Conservation (phyloP, 2,888 invertebrate species). For the Branchellion lobata region DNA sequence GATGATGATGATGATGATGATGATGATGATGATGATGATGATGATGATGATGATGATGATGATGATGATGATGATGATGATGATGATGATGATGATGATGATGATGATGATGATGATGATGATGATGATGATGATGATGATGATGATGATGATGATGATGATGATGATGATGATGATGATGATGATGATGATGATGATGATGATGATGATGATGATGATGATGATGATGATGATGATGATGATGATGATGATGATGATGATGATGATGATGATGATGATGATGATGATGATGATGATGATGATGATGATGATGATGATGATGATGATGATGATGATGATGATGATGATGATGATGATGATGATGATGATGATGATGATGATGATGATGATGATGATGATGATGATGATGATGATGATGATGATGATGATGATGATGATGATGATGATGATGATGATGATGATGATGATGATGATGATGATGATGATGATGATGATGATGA, state of each 20-base stretch:
- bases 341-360: slow-evolving; percentile 34
- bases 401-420: slow-evolving; percentile 34
- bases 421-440: slow-evolving; percentile 34
- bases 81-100: slow-evolving; percentile 32
- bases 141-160: slow-evolving; percentile 34
- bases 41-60: background rate
- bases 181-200: slow-evolving; percentile 34
- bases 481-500: slow-evolving; percentile 34
- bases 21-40: slow-evolving; percentile 26
- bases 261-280: slow-evolving; percentile 34
- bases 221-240: slow-evolving; percentile 34
- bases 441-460: slow-evolving; percentile 34
- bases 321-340: slow-evolving; percentile 34
- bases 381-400: slow-evolving; percentile 34
- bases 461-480: slow-evolving; percentile 34
- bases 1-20: slow-evolving; percentile 34
- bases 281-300: slow-evolving; percentile 34
- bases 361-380: slow-evolving; percentile 34
- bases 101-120: slow-evolving; percentile 34
- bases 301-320: slow-evolving; percentile 34
- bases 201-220: slow-evolving; percentile 34
- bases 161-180: slow-evolving; percentile 34
- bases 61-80: background rate
- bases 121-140: slow-evolving; percentile 34
- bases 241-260: slow-evolving; percentile 34